These are phyloP conservation scores for Nematostella vectensis DNA, from an alignment of 92 coral and sea anemone species.

Conservation along the genomic window DNA sequence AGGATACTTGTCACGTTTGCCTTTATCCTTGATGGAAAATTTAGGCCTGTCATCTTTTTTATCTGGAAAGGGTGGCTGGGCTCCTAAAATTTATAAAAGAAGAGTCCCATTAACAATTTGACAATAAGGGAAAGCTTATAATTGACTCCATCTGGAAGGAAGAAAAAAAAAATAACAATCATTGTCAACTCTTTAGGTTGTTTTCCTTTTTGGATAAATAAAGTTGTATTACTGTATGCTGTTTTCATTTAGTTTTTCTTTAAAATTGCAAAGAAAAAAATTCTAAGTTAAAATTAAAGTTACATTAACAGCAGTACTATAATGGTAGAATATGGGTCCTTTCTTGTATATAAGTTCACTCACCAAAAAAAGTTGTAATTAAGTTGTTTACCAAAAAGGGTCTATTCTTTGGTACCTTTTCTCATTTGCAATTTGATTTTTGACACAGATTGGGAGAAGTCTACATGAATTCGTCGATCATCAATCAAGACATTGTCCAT, in stretches of 20 bases:
- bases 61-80: constrained; percentile 69
- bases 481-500: constrained; percentile 98
- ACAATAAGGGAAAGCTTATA: not conserved
- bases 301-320: no score
- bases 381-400: no score
- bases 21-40: constrained; percentile 57
- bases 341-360: no score
- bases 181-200: no score
- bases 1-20: constrained; percentile 62
- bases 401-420: no score
- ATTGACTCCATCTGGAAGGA: not conserved
- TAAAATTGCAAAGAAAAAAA: no score
- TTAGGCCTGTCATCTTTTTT: constrained; percentile 55
- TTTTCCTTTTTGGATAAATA: no score
- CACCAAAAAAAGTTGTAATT: no score
- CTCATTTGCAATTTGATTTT: constrained; percentile 66
- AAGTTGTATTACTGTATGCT: no score
- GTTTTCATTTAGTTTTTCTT: no score
- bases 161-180: not conserved
- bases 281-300: no score
- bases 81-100: constrained; percentile 41
- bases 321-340: no score
- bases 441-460: constrained; percentile 91
- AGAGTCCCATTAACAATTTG: not conserved
- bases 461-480: constrained; percentile 95